Percentiles rank a stretch among this genome's conserved stretches.
These are phyloP conservation scores for Zoanthus sansibaricus DNA, from an alignment of 92 coral and sea anemone genomes.

Conservation along the genomic window DNA sequence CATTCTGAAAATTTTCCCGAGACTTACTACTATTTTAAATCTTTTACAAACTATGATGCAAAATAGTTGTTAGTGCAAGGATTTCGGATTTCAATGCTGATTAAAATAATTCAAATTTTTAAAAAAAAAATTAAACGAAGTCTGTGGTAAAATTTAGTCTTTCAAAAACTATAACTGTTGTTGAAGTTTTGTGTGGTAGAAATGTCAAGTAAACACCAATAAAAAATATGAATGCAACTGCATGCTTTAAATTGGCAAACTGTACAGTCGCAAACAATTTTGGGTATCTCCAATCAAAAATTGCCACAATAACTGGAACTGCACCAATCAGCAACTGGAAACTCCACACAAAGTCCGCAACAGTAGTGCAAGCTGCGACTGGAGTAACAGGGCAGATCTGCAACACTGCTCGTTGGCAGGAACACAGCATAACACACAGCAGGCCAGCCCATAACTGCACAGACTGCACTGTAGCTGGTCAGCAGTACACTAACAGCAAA, in stretches of 20 bases:
- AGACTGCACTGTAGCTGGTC: slow-evolving; percentile 47
- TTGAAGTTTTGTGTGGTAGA: too few species aligned
- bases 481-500: slow-evolving; percentile 51
- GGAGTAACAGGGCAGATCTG: slow-evolving; percentile 42
- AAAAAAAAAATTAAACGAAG: too few species aligned
- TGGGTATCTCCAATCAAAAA: slow-evolving; percentile 25
- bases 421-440: slow-evolving; percentile 45
- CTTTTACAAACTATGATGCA: too few species aligned
- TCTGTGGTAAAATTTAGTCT: too few species aligned
- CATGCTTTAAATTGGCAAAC: neutral
- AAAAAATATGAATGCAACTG: too few species aligned
- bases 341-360: slow-evolving; percentile 45
- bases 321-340: slow-evolving; percentile 46
- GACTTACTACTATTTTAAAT: too few species aligned
- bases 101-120: too few species aligned
- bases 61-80: too few species aligned
- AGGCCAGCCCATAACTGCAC: slow-evolving; percentile 47
- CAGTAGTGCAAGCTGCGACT: slow-evolving; percentile 46
- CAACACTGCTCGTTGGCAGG: slow-evolving; percentile 49
- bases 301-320: slow-evolving; percentile 32
- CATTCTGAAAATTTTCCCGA: too few species aligned
- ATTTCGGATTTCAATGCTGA: too few species aligned
- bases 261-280: neutral
- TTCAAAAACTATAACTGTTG: too few species aligned
- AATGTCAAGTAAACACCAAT: too few species aligned